phyloP scores from a whole-genome alignment of 2,113 vertebrate genomes.

The Platycercus adscitus region DNA sequence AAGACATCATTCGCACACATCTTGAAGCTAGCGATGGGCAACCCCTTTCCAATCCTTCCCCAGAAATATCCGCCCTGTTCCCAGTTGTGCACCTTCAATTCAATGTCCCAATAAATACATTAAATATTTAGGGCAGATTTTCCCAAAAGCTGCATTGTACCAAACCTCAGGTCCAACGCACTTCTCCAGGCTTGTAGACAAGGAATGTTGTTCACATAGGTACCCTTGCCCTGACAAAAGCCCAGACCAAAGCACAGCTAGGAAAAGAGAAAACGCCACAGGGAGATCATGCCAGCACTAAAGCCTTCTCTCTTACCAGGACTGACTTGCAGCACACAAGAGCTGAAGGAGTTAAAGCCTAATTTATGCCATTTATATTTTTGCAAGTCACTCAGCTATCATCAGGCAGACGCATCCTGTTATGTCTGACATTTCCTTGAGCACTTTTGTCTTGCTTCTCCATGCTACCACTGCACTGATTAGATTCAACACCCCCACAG shows the following conservation, averaged over 20 bases:
- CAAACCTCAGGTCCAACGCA: background rate
- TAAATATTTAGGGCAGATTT: background rate
- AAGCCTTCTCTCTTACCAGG: background rate
- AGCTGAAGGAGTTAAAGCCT: background rate
- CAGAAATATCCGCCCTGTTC: background rate
- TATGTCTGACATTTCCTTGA: slow-evolving; percentile 46
- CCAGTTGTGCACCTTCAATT: background rate
- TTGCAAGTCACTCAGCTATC: slow-evolving; percentile 24
- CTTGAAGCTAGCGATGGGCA: background rate
- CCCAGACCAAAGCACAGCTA: background rate
- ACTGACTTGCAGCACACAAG: background rate
- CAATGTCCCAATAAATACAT: background rate
- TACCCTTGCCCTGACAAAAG: background rate
- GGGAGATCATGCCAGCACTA: background rate
- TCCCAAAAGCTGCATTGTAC: background rate
- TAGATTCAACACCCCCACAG: background rate
- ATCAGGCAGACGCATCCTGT: background rate
- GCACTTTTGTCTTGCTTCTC: background rate
- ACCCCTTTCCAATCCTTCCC: background rate
- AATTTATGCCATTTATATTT: slow-evolving; percentile 26
- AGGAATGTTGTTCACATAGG: background rate
- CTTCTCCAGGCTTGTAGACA: background rate
- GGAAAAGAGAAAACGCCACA: background rate
- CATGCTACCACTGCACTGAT: background rate
- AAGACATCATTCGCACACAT: background rate